Percentiles rank a stretch among this genome's conserved stretches.
Evolutionary conservation across 1,140 invertebrate species (phyloP).

Genomic region (Pristionchus pacificus): DNA sequence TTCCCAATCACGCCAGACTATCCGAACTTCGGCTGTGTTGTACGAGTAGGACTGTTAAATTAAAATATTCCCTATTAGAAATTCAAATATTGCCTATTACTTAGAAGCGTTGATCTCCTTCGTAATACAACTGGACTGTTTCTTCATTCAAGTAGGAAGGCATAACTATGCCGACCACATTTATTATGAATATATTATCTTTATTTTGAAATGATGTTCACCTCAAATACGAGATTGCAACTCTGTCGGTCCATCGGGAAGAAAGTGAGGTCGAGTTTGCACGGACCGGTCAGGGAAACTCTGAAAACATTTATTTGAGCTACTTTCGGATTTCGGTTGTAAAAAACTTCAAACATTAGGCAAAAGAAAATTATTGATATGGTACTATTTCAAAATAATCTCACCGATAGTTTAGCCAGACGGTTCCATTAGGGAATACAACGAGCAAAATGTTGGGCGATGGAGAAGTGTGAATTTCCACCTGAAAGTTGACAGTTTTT

Average conservation of each 20-base stretch:
- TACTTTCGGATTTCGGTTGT: too few species aligned
- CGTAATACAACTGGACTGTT: background rate
- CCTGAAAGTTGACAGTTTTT: slow-evolving; percentile 16
- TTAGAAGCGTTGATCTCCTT: too few species aligned
- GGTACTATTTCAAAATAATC: background rate
- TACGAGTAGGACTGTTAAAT: slow-evolving; percentile 50
- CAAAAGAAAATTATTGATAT: too few species aligned
- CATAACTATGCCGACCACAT: too few species aligned
- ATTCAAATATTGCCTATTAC: too few species aligned
- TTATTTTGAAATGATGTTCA: slow-evolving; percentile 18
- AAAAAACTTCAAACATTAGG: too few species aligned
- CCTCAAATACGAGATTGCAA: slow-evolving; percentile 54
- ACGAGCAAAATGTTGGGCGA: slow-evolving; percentile 49
- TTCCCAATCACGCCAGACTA: slow-evolving; percentile 55
- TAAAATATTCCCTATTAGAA: too few species aligned
- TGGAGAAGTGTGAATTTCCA: slow-evolving; percentile 53
- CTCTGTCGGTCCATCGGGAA: slow-evolving; percentile 51
- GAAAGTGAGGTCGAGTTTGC: slow-evolving; percentile 46
- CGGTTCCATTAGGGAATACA: slow-evolving; percentile 51
- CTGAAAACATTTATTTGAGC: too few species aligned
- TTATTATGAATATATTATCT: too few species aligned
- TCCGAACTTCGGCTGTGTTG: slow-evolving; percentile 55
- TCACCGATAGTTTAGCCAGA: slow-evolving; percentile 48
- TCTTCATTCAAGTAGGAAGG: background rate
- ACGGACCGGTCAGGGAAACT: slow-evolving; percentile 46